phyloP scores from a whole-genome alignment of 2,888 invertebrate species.

The Apantesis nais region DNA sequence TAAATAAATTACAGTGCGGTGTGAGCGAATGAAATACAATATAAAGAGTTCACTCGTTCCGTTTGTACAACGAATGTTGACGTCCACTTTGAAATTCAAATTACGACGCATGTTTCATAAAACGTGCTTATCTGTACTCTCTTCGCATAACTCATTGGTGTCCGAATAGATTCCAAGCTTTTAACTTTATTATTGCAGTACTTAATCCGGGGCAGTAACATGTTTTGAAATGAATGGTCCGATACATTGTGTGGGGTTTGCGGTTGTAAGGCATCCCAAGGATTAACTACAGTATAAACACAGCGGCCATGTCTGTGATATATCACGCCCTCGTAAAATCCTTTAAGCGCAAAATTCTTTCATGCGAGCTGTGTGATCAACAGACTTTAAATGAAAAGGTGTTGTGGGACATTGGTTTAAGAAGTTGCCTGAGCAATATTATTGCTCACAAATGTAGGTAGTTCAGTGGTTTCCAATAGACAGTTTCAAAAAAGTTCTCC shows the following conservation, averaged over 20 bases:
- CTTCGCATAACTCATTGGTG: slow-evolving; percentile 46
- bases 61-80: slow-evolving; percentile 44
- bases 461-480: neutral
- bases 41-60: slow-evolving; percentile 41
- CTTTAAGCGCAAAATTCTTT: slow-evolving; percentile 4
- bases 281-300: slow-evolving; percentile 10
- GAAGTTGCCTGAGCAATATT: neutral
- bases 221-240: slow-evolving; percentile 4
- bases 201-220: slow-evolving; percentile 8
- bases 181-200: slow-evolving; percentile 33
- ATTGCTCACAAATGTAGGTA: neutral
- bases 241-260: slow-evolving; percentile 10
- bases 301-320: slow-evolving; percentile 7
- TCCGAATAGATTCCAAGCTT: slow-evolving; percentile 36
- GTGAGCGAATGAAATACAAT: slow-evolving; percentile 24
- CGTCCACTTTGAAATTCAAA: slow-evolving; percentile 60
- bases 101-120: slow-evolving; percentile 56
- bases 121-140: slow-evolving; percentile 54
- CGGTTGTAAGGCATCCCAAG: slow-evolving; percentile 11
- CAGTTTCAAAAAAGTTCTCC: neutral
- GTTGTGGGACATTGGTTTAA: neutral
- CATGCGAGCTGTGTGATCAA: neutral
- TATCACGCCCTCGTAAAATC: slow-evolving; percentile 12
- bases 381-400: slow-evolving; percentile 6
- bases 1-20: slow-evolving; percentile 18